Evolutionary conservation across 2,113 vertebrate species (phyloP).

Genomic region (Hucho hucho): DNA sequence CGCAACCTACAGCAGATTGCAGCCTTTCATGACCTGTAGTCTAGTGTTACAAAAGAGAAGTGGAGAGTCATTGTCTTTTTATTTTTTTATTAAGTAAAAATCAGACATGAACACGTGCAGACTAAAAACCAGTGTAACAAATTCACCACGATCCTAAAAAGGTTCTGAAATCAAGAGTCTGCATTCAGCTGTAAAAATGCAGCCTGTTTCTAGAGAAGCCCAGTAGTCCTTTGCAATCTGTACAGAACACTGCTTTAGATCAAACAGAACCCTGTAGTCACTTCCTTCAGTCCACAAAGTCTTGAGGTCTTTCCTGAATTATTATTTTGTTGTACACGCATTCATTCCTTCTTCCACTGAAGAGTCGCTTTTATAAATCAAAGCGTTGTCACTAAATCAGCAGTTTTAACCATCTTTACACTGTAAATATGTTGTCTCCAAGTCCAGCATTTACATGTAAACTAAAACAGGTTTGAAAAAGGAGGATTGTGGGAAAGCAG

Average conservation of each 20-base stretch:
- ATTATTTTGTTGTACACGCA: constrained; percentile 48
- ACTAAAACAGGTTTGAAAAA: constrained; percentile 39
- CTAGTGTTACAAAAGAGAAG: neutral
- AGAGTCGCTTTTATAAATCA: constrained; percentile 78
- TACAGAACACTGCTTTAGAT: constrained; percentile 78
- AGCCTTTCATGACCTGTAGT: no score
- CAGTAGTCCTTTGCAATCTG: constrained; percentile 70
- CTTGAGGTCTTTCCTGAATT: constrained; percentile 68
- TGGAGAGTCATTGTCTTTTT: constrained; percentile 38
- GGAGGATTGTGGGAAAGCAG: neutral
- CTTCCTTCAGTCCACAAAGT: constrained; percentile 61
- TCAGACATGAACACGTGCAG: constrained; percentile 90
- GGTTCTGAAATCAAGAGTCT: constrained; percentile 86
- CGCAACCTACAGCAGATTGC: constrained; percentile 32
- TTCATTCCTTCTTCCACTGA: constrained; percentile 45
- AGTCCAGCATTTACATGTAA: constrained; percentile 74
- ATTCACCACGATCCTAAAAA: constrained; percentile 78
- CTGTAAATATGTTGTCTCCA: constrained; percentile 73
- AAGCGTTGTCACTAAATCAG: constrained; percentile 77
- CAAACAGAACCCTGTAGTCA: constrained; percentile 70
- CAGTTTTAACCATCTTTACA: constrained; percentile 71
- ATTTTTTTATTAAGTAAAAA: constrained; percentile 89
- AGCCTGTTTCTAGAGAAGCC: constrained; percentile 74
- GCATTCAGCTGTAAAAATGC: constrained; percentile 87
- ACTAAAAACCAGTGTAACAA: constrained; percentile 99